Percentiles rank a stretch among this genome's conserved stretches.
Conservation (phyloP, 2,888 invertebrate species). For the Harpalus rufipes region DNA sequence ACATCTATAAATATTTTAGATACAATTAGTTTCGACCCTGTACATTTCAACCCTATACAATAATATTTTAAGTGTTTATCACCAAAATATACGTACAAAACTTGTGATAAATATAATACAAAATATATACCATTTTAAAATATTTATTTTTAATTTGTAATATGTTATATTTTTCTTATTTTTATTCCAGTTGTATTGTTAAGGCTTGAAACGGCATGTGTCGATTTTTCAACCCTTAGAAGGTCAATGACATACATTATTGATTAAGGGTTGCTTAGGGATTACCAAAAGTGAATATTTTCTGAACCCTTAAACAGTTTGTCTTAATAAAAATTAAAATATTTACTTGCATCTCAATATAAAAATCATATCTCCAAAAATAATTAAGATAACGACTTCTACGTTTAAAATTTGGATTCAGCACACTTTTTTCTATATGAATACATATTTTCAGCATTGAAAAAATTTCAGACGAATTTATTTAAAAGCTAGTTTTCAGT, state of each 20-base stretch:
- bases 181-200: too few species aligned
- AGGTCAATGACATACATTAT: constrained; percentile 56
- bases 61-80: not conserved
- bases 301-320: constrained; percentile 46
- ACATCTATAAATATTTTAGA: constrained; percentile 11
- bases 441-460: not conserved
- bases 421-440: not conserved
- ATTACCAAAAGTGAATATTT: not conserved
- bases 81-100: too few species aligned
- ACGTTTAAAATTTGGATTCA: not conserved
- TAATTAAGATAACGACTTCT: not conserved
- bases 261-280: constrained; percentile 32
- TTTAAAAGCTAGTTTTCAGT: too few species aligned
- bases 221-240: not conserved
- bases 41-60: not conserved
- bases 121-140: too few species aligned
- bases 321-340: not conserved
- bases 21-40: not conserved
- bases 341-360: not conserved
- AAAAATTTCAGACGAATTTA: not conserved
- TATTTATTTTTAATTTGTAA: too few species aligned
- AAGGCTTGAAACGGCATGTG: not conserved
- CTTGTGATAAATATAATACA: too few species aligned
- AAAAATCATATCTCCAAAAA: not conserved
- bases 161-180: too few species aligned